These are phyloP conservation scores for Sanderia malayensis DNA, from an alignment of 30 jellyfish, hydroid and myxozoan species.

Conservation along the genomic window DNA sequence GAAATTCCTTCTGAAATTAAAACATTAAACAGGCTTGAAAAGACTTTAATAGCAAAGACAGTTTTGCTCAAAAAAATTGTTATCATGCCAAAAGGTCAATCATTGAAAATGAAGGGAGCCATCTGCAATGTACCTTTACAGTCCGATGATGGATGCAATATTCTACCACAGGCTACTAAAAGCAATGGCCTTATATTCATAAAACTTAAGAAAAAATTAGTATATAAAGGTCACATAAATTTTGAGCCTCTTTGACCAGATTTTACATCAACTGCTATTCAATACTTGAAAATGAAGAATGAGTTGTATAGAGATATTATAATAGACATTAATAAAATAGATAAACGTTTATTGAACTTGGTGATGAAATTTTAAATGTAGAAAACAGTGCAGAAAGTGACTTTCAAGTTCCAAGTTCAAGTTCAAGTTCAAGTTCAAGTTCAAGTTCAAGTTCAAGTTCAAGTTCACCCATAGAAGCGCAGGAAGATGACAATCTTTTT, in stretches of 20 bases:
- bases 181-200: constrained; percentile 8
- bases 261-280: too few species aligned
- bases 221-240: constrained; percentile 15
- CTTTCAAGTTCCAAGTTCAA: too few species aligned
- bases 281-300: background rate
- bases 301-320: background rate
- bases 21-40: constrained; percentile 5
- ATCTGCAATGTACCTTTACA: constrained; percentile 23
- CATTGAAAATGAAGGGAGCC: constrained; percentile 34
- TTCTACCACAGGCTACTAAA: constrained; percentile 6
- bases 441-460: too few species aligned
- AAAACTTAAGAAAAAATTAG: constrained; percentile 19
- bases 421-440: too few species aligned
- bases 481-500: too few species aligned
- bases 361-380: too few species aligned
- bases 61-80: constrained; percentile 13
- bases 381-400: too few species aligned
- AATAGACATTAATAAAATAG: background rate
- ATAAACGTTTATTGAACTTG: background rate
- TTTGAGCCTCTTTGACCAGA: constrained; percentile 29
- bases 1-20: background rate
- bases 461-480: too few species aligned
- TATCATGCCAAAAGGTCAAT: constrained; percentile 48
- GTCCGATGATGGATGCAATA: background rate
- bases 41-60: constrained; percentile 5